A percentile compares a stretch with the other conserved stretches of the same genome.
Conservation (phyloP, 2,113 vertebrate species). For the Recurvirostra avosetta region DNA sequence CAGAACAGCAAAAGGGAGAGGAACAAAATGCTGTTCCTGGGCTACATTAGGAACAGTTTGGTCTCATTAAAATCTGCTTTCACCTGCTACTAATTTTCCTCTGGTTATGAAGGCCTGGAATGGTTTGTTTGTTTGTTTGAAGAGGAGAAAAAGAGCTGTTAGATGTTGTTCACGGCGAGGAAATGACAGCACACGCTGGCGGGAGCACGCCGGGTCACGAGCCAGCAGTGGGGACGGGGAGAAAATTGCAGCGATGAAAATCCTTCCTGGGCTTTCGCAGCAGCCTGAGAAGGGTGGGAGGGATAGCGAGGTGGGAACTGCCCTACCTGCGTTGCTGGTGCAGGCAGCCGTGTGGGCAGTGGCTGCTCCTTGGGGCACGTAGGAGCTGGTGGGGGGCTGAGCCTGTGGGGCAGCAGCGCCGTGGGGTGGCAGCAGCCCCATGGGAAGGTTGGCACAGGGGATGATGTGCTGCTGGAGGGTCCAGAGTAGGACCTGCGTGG, state of each 20-base stretch:
- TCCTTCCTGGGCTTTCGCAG: background rate
- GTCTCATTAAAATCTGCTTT: constrained; percentile 49
- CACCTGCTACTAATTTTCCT: constrained; percentile 67
- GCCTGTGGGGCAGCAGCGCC: background rate
- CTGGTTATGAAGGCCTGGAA: background rate
- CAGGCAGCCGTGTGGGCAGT: background rate
- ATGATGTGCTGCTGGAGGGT: background rate
- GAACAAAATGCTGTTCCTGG: background rate
- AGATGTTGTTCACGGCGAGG: background rate
- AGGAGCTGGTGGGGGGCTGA: background rate
- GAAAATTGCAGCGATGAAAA: background rate
- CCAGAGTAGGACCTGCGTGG: background rate
- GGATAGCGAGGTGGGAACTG: background rate
- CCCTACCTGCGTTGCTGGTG: background rate
- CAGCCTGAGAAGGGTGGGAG: background rate
- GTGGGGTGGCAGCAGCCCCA: background rate
- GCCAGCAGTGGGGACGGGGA: background rate
- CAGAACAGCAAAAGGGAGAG: background rate
- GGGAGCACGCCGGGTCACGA: background rate
- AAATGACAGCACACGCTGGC: background rate
- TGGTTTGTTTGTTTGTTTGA: background rate
- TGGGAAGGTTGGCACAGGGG: background rate
- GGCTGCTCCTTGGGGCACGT: background rate
- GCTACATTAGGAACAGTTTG: background rate
- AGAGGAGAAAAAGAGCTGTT: background rate